Base-by-base conservation (phyloP, 2,888 invertebrate species). In the Diarsia dahlii region DNA sequence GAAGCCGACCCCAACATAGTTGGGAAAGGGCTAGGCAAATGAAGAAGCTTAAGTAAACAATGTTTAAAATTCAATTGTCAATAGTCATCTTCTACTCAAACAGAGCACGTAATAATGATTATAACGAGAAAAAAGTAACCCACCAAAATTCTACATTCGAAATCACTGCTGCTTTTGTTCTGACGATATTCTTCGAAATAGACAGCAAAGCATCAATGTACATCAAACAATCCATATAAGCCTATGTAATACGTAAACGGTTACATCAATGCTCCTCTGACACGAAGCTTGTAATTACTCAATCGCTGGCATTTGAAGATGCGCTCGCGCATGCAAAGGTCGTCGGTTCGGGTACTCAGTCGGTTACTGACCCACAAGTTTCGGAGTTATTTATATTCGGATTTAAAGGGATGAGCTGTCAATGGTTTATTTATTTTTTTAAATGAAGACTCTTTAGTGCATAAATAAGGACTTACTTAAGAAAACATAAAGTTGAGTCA, bases 251-350 rank as follows among this genome's bases (percentile, higher is more conserved):
- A 84, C 78, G 78, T 74, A 87, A 87, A 82, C 86, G 85, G 76
- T 87, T 89, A 89, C 89, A 84, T 87, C 77, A 85, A 85, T 78
- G 77, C 63, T 70, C 71, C 67, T 62, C 84, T 80, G 70, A 81
- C 81, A 85, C 83, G 79, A 63, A 76, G 82, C 78, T 84, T 88
- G 85, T 92, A 93, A 94, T 95, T 94, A 92, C 94, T 92, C 92
- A 94, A 95, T 91, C 82, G 83, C 84, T 95, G 94, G 91, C 94
- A 95, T 95, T 95, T 95, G 88, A 89, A 89, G 93, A 93, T 89
- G 93, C 89, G 89, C 89, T 73, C 74, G 76, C 88, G 88, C 84
- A 64, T 15, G 63, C n/a, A 93, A 93, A 94, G 94, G 94, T 94
- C 91, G 88, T 82, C 89, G 89, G 87, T 89, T 87, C 85, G 88